Evolutionary conservation across 2,113 vertebrate species (phyloP).

Genomic region (Sinosuthora webbiana): DNA sequence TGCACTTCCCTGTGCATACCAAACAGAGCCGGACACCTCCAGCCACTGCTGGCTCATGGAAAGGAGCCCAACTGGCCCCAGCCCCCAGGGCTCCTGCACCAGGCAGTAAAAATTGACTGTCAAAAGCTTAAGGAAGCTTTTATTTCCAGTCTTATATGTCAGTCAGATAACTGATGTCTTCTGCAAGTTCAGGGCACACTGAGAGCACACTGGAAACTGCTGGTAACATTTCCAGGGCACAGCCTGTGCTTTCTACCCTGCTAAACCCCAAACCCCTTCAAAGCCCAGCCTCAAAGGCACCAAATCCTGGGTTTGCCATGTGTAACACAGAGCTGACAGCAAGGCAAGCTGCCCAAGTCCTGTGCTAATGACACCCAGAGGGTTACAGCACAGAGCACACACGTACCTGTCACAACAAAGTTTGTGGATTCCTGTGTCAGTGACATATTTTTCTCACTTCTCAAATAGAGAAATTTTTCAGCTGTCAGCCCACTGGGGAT

Average conservation of each 20-base stretch:
- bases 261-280: not conserved
- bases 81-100: not conserved
- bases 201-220: not conserved
- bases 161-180: not conserved
- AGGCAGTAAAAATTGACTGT: not conserved
- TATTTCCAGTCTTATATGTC: not conserved
- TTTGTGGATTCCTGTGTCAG: not conserved
- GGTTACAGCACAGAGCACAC: not conserved
- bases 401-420: accelerated
- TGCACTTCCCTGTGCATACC: not conserved
- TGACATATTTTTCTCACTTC: not conserved
- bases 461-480: not conserved
- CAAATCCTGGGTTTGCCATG: accelerated
- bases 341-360: not conserved
- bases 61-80: not conserved
- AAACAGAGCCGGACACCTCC: not conserved
- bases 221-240: not conserved
- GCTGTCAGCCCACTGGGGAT: not conserved
- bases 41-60: not conserved
- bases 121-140: not conserved
- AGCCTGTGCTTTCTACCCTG: not conserved
- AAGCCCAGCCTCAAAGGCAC: accelerated
- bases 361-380: not conserved
- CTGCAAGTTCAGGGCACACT: not conserved
- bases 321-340: not conserved